These are phyloP conservation scores for Aspidapion aeneum DNA, from an alignment of 2,888 invertebrate genomes.

Conservation along the genomic window DNA sequence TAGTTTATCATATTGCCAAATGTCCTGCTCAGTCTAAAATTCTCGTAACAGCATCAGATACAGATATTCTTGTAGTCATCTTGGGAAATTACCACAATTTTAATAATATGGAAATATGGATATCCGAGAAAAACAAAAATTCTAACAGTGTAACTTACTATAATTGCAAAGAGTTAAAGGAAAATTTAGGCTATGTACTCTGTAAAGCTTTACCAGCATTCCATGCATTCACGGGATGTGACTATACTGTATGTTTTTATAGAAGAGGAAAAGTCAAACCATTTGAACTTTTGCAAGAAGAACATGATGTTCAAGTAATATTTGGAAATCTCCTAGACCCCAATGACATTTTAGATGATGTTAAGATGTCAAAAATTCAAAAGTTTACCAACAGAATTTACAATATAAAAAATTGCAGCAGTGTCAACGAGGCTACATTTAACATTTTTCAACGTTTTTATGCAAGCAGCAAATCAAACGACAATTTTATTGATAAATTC, in stretches of 20 bases:
- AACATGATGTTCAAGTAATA: conserved; percentile 31
- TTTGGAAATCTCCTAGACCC: conserved; percentile 35
- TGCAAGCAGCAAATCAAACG: conserved; percentile 31
- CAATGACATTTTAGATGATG: conserved; percentile 28
- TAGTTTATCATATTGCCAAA: conserved; percentile 17
- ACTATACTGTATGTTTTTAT: conserved; percentile 33
- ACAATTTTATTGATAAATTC: conserved; percentile 32
- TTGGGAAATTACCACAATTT: conserved; percentile 27
- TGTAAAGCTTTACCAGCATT: conserved; percentile 32
- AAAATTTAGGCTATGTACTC: conserved; percentile 27
- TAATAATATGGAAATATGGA: conserved; percentile 18
- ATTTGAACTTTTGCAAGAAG: conserved; percentile 33
- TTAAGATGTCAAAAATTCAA: conserved; percentile 36
- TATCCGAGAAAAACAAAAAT: conserved; percentile 28
- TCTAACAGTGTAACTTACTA: conserved; percentile 21
- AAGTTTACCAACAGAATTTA: conserved; percentile 37
- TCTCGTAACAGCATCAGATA: conserved; percentile 27
- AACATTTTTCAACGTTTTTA: conserved; percentile 33
- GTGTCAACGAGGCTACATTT: conserved; percentile 34
- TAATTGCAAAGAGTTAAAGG: conserved; percentile 26
- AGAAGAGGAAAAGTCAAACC: conserved; percentile 36
- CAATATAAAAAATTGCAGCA: conserved; percentile 30
- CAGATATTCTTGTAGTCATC: conserved; percentile 29
- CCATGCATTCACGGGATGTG: conserved; percentile 37
- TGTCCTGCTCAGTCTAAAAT: conserved; percentile 18